phyloP scores from a whole-genome alignment of 2,797 vertebrate genomes.

The Xenops minutus region DNA sequence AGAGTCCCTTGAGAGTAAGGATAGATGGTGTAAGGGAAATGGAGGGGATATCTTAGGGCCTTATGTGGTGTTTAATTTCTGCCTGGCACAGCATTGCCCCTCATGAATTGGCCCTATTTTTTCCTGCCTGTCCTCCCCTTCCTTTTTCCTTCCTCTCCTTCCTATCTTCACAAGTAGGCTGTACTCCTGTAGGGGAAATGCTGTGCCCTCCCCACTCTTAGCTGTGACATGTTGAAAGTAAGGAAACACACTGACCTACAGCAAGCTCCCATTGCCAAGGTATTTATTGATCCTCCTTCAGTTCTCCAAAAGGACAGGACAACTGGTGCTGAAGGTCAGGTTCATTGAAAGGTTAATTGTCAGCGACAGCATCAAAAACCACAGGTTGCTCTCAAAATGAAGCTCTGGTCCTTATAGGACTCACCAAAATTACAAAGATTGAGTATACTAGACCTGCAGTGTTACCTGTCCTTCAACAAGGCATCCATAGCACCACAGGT shows the following conservation, averaged over 20 bases:
- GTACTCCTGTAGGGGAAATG: neutral
- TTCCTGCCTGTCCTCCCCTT: neutral
- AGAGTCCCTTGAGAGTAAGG: neutral
- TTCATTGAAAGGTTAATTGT: neutral
- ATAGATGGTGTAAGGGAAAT: neutral
- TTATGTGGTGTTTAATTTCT: neutral
- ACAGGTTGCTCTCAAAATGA: neutral
- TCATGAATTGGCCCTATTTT: neutral
- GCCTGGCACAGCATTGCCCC: neutral
- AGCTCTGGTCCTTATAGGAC: neutral
- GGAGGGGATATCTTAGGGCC: neutral
- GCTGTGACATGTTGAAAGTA: neutral
- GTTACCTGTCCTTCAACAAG: neutral
- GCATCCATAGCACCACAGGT: neutral
- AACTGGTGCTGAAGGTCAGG: neutral
- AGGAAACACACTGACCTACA: neutral
- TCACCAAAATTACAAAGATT: neutral
- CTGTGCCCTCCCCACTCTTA: neutral
- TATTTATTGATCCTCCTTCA: neutral
- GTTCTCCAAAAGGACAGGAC: neutral
- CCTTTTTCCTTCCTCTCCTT: neutral
- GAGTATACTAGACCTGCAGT: neutral
- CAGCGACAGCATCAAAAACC: neutral
- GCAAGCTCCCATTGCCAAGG: neutral
- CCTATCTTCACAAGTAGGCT: neutral